Conservation (phyloP, 2,113 vertebrate genomes). For the Esox niger region DNA sequence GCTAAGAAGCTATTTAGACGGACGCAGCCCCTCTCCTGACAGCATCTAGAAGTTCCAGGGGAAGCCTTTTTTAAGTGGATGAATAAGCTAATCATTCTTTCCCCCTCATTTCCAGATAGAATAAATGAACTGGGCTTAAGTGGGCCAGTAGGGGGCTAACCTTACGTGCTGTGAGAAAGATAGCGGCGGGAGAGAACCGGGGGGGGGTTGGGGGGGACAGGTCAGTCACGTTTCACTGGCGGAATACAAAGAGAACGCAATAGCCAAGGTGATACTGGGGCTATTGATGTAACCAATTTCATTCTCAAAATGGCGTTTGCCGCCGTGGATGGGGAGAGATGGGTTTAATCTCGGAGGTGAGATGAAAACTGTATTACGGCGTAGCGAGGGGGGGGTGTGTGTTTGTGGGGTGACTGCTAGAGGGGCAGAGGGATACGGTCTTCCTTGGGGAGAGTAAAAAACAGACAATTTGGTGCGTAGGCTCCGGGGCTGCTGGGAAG, state of each 20-base stretch:
- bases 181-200: constrained; percentile 17
- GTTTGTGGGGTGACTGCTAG: constrained; percentile 10
- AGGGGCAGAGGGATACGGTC: constrained; percentile 19
- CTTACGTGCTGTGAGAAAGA: constrained; percentile 39
- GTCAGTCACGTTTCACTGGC: constrained; percentile 64
- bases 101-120: constrained; percentile 50
- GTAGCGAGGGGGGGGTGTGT: constrained; percentile 40
- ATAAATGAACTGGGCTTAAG: constrained; percentile 21
- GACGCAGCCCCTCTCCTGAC: not conserved
- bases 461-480: constrained; percentile 22
- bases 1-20: constrained; percentile 37
- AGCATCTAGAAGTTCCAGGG: constrained; percentile 7
- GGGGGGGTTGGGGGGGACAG: constrained; percentile 24
- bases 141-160: constrained; percentile 40
- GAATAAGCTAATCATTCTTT: constrained; percentile 51
- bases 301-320: constrained; percentile 73
- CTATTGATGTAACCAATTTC: constrained; percentile 75
- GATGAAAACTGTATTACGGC: constrained; percentile 73
- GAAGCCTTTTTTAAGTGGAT: constrained; percentile 51
- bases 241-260: constrained; percentile 71
- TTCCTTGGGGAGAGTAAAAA: constrained; percentile 28
- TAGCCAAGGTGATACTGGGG: constrained; percentile 67
- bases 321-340: constrained; percentile 65
- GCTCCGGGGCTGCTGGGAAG: not conserved
- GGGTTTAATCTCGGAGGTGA: constrained; percentile 72